Base-by-base conservation (phyloP, 2,797 vertebrate species). In the Capromys pilorides region DNA sequence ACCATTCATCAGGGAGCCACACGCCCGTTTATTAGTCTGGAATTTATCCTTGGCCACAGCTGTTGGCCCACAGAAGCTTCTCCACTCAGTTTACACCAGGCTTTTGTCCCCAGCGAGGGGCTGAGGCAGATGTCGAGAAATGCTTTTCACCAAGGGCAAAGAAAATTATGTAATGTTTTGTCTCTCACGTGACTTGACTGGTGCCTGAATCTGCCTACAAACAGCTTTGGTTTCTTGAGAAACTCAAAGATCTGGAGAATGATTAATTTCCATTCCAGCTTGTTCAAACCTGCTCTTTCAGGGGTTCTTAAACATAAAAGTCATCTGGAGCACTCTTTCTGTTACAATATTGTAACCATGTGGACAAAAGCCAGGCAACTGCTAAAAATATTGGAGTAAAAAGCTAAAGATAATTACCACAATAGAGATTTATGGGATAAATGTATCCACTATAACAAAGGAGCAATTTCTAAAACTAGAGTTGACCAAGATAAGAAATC, bases 1-100 rank as follows among this genome's bases (percentile, higher is more conserved):
- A 88, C 22, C 93, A 97, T 98, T 97, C 94, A 97, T 98, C 96
- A 97, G 62, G 80, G 77, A 96, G 41, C 87, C 89, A 92, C 83
- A 82, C 51, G 73, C 95, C 71, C 75, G 82, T 92, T 88, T 94
- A 94, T 96, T 97, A 87, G 67, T 94, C 89, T 92, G 86, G 95
- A 95, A 96, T 94, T 96, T 92, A 93, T 94, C 95, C 97, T 86
- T 66, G 96, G 93, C 94, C 94, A 96, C 96, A 97, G 86, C 90
- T 89, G 64, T 80, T 67, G 87, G 59, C 57, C 16, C 62, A 57
- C 64, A 97, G 94, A 97, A 95, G 86, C 62, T 93, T 77, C 45
- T 26, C 59, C 28, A 62, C 9, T 88, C 86, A 9, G 16, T 39
- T 88, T 94, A 91, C 86, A 90, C 24, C 41, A 88, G 80, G 92